Conservation (phyloP, 2,113 vertebrate genomes). For the Lethenteron reissneri region DNA sequence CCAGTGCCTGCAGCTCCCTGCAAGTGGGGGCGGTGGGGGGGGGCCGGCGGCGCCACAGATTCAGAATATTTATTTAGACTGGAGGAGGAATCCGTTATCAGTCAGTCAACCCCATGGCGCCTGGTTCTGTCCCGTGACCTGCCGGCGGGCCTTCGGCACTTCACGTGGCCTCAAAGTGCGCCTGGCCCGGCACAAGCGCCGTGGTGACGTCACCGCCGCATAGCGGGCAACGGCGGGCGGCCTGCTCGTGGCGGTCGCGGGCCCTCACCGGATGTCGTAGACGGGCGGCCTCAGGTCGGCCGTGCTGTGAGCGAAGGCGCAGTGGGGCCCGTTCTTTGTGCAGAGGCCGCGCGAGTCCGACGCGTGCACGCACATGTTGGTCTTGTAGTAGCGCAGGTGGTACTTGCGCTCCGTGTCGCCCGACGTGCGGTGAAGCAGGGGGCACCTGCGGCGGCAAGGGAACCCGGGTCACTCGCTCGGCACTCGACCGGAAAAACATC, state of each 20-base stretch:
- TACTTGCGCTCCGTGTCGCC: conserved; percentile 84
- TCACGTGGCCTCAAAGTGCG: too few relatives aligned
- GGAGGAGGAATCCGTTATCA: too few relatives aligned
- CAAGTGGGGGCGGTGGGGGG: conserved; percentile 2
- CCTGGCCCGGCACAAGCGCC: too few relatives aligned
- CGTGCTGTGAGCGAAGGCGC: conserved; percentile 68
- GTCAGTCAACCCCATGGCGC: too few relatives aligned
- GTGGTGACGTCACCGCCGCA: too few relatives aligned
- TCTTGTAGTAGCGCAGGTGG: conserved; percentile 83
- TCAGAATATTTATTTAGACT: too few relatives aligned
- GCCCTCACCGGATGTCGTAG: conserved; percentile 51
- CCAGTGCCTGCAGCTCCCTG: conserved; percentile 74
- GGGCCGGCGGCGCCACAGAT: too few relatives aligned
- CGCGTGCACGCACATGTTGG: conserved; percentile 69
- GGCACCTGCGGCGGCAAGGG: conserved; percentile 32
- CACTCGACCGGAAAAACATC: neutral
- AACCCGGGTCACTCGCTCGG: neutral
- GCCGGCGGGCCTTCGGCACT: too few relatives aligned
- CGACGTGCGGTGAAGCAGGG: conserved; percentile 65
- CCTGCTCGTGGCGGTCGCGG: neutral
- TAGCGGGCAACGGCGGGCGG: too few relatives aligned
- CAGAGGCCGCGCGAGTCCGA: conserved; percentile 68
- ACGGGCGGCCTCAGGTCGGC: conserved; percentile 66
- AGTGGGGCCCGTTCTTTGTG: conserved; percentile 66
- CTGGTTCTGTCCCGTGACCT: too few relatives aligned